Percentiles rank a stretch among this genome's conserved stretches.
Evolutionary conservation across 2,888 invertebrate genomes (phyloP).

Genomic region (Electrophaes corylata): DNA sequence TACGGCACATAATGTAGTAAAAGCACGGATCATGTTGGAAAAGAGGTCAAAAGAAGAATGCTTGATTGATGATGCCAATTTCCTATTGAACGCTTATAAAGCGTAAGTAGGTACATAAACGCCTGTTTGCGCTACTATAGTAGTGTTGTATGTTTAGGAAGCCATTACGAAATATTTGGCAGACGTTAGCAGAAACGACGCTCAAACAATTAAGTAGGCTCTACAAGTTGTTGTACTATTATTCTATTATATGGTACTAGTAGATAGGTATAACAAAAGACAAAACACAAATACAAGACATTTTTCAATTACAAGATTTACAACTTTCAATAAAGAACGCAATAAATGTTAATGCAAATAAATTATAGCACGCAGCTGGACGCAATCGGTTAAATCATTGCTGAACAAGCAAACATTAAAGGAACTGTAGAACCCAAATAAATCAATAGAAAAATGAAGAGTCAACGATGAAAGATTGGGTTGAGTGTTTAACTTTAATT

Average conservation of each 20-base stretch:
- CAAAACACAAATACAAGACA: constrained; percentile 16
- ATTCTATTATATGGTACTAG: too few species aligned
- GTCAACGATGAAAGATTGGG: not conserved
- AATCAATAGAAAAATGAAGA: not conserved
- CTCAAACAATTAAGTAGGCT: not conserved
- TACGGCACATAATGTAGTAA: constrained; percentile 29
- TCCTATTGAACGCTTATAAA: constrained; percentile 57
- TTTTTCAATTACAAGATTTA: constrained; percentile 31
- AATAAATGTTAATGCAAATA: constrained; percentile 34
- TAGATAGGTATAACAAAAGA: not conserved
- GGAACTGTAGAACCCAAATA: not conserved
- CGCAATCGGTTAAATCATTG: constrained; percentile 32
- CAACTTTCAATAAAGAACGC: constrained; percentile 34
- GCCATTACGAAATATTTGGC: constrained; percentile 24
- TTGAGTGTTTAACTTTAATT: not conserved
- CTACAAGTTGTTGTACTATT: too few species aligned
- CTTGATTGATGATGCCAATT: constrained; percentile 71
- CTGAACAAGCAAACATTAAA: constrained; percentile 20
- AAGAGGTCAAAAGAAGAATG: constrained; percentile 61
- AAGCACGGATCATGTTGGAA: constrained; percentile 42
- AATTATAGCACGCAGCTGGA: constrained; percentile 36
- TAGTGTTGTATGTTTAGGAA: constrained; percentile 15
- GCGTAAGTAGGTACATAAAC: constrained; percentile 44
- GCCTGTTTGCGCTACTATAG: constrained; percentile 51
- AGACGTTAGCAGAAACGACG: constrained; percentile 10